Evolutionary conservation across 35 echinoderm and acorn worm species (phyloP), one percentile per base, ranked within the genome.

Genomic region (Anneissia japonica): DNA sequence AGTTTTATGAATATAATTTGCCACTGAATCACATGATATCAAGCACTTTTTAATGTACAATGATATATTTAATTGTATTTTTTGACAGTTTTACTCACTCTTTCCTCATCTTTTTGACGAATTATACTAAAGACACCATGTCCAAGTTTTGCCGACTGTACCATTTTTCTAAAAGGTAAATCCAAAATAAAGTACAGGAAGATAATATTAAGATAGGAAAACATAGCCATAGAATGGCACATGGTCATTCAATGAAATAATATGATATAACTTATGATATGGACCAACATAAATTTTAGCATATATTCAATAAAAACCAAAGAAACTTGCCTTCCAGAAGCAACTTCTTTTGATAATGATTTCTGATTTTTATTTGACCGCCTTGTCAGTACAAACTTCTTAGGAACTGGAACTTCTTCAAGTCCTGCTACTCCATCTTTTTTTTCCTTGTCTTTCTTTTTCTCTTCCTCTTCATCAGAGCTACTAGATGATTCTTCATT

Each of bases 101-200:
- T 99, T 38, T 82, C 55, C 46, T 91, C 83, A 77, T 99, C 96
- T 35, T 99, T 84, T 38, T 93, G 81, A 72, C 89, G 76, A 28
- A 99, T 94, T 51, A 93, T 84, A 30, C 89, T 94, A 73, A 99
- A 99, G 36, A 99, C 86, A 4, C 96, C 96, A 90, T 99, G 96
- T 45, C 96, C 96, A 46, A 99, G 89, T 45, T 94, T 99, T 37
- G 89, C 89, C 26, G 83, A 85, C 35, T 88, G 91, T 10, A 99
- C 92, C 96, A 94, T 99, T 81, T 91, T 88, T 38, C 96, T 99
- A 74, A 21, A 84, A 81, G 6, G 12, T 0, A 81, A 73, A 37
- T n/a, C n/a, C n/a, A n/a, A n/a, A n/a, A n/a, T n/a, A n/a, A n/a
- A n/a, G n/a, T n/a, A n/a, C n/a, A n/a, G n/a, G n/a, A n/a, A n/a